These are phyloP conservation scores for Cryptus armator DNA, from an alignment of 2,888 invertebrate genomes.

Conservation along the genomic window DNA sequence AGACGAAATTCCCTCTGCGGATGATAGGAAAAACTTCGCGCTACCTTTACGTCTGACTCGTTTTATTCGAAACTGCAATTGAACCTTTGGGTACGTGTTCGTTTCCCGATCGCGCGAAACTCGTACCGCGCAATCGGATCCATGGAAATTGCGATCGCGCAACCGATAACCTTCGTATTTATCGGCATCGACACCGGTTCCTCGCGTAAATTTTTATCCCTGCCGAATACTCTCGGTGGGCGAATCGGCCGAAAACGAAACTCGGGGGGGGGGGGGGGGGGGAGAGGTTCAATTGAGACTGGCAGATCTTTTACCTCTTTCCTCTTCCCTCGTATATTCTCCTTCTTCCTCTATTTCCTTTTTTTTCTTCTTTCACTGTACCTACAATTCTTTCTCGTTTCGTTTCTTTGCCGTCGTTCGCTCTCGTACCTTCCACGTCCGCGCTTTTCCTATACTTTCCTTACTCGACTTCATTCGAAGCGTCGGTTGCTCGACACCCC, in stretches of 20 bases:
- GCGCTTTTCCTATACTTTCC: slow-evolving; percentile 22
- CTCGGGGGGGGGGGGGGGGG: slow-evolving; percentile 9
- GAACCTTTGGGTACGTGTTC: slow-evolving; percentile 30
- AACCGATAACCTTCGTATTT: neutral
- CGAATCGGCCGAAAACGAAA: neutral
- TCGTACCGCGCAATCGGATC: slow-evolving; percentile 41
- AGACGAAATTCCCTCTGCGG: too few species aligned
- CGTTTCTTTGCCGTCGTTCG: neutral
- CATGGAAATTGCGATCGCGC: slow-evolving; percentile 51
- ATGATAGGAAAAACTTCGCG: too few species aligned
- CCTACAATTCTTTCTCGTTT: neutral
- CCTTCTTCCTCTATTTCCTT: slow-evolving; percentile 20
- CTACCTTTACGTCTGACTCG: neutral
- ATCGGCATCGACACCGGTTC: neutral
- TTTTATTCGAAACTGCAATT: slow-evolving; percentile 28
- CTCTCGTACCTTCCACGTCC: neutral
- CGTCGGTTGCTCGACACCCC: slow-evolving; percentile 27
- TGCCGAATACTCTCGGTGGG: neutral
- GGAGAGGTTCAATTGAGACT: slow-evolving; percentile 4
- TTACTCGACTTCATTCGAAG: slow-evolving; percentile 14
- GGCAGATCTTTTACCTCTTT: slow-evolving; percentile 26
- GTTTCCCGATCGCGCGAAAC: slow-evolving; percentile 28
- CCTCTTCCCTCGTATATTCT: neutral
- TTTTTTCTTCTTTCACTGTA: neutral
- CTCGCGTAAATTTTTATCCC: slow-evolving; percentile 39